Evolutionary conservation across 2,888 invertebrate species (phyloP).

Genomic region (Tetrapedia diversipes): DNA sequence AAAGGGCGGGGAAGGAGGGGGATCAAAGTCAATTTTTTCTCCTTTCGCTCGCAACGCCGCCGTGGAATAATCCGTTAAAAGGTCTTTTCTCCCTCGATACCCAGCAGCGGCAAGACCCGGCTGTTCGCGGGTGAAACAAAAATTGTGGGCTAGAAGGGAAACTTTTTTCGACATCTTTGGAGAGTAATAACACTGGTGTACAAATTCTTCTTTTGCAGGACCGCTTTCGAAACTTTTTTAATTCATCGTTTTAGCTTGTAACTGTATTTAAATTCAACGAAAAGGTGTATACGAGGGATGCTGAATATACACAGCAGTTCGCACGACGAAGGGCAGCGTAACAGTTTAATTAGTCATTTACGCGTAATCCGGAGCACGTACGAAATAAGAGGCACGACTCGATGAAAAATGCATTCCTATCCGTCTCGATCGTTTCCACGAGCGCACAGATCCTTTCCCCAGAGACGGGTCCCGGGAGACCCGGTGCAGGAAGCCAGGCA

Average conservation of each 20-base stretch:
- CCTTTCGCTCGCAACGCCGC: neutral
- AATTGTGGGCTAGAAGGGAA: slow-evolving; percentile 12
- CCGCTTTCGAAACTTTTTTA: too few relatives aligned
- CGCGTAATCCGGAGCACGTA: neutral
- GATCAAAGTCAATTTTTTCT: slow-evolving; percentile 55
- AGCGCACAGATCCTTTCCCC: slow-evolving; percentile 1
- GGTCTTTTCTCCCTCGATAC: slow-evolving; percentile 6
- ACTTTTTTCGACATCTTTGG: neutral
- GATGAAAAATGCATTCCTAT: slow-evolving; percentile 12
- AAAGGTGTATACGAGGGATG: too few relatives aligned
- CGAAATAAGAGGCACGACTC: neutral
- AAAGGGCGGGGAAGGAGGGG: slow-evolving; percentile 10
- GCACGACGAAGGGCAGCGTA: neutral
- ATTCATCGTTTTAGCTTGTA: too few relatives aligned
- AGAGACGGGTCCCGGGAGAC: slow-evolving; percentile 13
- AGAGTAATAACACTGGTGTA: too few relatives aligned
- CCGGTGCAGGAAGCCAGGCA: neutral
- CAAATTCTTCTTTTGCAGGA: too few relatives aligned
- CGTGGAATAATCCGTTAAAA: slow-evolving; percentile 43
- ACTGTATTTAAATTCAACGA: too few relatives aligned
- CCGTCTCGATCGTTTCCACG: neutral
- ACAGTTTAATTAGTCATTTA: neutral
- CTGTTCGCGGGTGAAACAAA: slow-evolving; percentile 15
- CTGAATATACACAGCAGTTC: neutral
- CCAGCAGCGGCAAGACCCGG: slow-evolving; percentile 4